Evolutionary conservation across 2,797 vertebrate species (phyloP), one percentile per base, ranked within the genome.

Genomic region (Sebastes diaconus): DNA sequence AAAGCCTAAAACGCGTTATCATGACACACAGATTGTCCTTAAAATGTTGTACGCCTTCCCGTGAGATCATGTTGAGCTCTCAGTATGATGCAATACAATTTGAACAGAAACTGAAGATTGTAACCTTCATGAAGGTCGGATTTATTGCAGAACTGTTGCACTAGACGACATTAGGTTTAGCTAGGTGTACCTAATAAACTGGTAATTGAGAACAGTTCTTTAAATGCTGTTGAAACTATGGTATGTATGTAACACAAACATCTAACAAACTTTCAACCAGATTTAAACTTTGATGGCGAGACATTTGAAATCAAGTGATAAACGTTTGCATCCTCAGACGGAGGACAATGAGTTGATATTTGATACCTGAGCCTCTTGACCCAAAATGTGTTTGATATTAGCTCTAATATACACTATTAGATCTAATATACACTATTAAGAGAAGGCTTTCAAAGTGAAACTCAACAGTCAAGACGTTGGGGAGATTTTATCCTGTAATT

Each of bases 401-500:
- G 36, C 12, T 39, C 36, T 36, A 36, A 36, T 36, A 13, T 36
- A 13, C 36, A 36, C 36, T 36, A 36, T 13, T 42, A 42, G 39
- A 14, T 14, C 39, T 42, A 42, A 39, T 42, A 42, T 42, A 16
- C 14, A 42, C 39, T 42, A 42, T 42, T 42, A 42, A 42, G 39
- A 66, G 12, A 2, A 27, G 6, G 18, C 57, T 46, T n/a, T 67
- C 20, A 76, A 75, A 60, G 32, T 57, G 54, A 74, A 89, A 73
- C 10, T 72, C 8, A 2, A 12, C 30, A 30, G 24, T 46, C 42
- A 58, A 76, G 39, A 81, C 4, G 9, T 29, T 32, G 30, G 3
- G 57, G 14, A 84, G 68, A 36, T 77, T 87, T 77, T 55, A 78
- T 82, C 74, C 83, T 73, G 64, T 57, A 79, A 71, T 32, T 87